These are phyloP conservation scores for Bedellia somnulentella DNA, from an alignment of 2,888 invertebrate species.

Conservation along the genomic window DNA sequence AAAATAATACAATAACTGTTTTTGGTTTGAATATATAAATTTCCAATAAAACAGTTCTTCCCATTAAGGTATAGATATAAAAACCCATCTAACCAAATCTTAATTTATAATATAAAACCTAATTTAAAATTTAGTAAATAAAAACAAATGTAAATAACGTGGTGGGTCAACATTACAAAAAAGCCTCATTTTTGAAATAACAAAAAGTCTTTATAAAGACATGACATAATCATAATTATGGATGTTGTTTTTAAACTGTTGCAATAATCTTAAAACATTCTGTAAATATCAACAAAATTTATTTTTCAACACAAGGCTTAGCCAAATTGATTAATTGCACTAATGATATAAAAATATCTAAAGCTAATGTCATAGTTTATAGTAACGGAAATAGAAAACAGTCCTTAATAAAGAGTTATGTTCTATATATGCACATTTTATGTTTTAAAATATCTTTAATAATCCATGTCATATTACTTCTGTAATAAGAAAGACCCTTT, in stretches of 20 bases:
- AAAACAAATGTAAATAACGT: neutral
- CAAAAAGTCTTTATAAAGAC: neutral
- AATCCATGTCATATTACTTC: no score
- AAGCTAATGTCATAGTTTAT: neutral
- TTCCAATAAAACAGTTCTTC: no score
- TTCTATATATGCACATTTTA: no score
- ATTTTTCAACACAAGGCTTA: constrained; percentile 38
- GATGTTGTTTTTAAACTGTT: no score
- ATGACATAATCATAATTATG: neutral
- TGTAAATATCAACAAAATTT: constrained; percentile 20
- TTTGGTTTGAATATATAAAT: no score
- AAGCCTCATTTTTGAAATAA: neutral
- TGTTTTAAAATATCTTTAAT: no score
- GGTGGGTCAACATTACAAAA: neutral
- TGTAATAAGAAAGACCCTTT: no score
- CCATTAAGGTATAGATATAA: no score
- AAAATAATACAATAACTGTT: no score
- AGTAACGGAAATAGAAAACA: neutral
- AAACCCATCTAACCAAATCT: no score
- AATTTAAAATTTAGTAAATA: neutral
- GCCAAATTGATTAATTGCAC: constrained; percentile 51
- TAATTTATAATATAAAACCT: neutral
- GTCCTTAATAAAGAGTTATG: neutral
- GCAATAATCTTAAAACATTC: no score
- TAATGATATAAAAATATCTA: constrained; percentile 7